These are phyloP conservation scores for Hylyphantes graminicola DNA, from an alignment of 1,140 invertebrate genomes.

Conservation along the genomic window DNA sequence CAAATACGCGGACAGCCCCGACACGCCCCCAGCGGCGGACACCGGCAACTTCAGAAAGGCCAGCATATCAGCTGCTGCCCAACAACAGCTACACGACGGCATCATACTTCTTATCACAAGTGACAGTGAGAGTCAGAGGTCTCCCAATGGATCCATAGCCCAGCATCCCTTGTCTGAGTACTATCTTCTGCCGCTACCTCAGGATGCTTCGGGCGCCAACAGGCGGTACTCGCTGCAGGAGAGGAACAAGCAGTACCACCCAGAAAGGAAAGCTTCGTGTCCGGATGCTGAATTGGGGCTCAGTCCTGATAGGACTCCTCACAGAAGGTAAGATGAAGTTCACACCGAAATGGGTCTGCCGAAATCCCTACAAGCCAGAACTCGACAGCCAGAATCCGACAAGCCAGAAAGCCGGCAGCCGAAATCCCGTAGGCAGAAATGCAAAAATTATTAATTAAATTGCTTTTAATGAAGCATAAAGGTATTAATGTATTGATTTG, in stretches of 20 bases:
- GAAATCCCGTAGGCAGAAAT: no score
- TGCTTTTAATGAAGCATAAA: no score
- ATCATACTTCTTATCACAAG: conserved; percentile 47
- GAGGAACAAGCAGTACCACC: conserved; percentile 28
- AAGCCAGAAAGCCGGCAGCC: background rate
- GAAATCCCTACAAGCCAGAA: no score
- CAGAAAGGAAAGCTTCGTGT: conserved; percentile 44
- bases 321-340: background rate
- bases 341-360: no score
- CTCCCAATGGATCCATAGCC: conserved; percentile 34
- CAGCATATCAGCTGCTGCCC: conserved; percentile 11
- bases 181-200: conserved; percentile 44
- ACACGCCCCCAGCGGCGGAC: conserved; percentile 12
- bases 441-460: no score
- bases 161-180: conserved; percentile 48
- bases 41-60: conserved; percentile 11
- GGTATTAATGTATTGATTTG: no score
- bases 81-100: conserved; percentile 32
- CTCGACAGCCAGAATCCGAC: no score
- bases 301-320: conserved; percentile 1
- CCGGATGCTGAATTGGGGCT: conserved; percentile 32
- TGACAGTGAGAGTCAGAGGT: conserved; percentile 38
- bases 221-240: conserved; percentile 47
- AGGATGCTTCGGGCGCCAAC: conserved; percentile 30
- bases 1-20: conserved; percentile 36